Base-by-base conservation (phyloP, 1,140 invertebrate genomes). In the Nasonia longicornis region DNA sequence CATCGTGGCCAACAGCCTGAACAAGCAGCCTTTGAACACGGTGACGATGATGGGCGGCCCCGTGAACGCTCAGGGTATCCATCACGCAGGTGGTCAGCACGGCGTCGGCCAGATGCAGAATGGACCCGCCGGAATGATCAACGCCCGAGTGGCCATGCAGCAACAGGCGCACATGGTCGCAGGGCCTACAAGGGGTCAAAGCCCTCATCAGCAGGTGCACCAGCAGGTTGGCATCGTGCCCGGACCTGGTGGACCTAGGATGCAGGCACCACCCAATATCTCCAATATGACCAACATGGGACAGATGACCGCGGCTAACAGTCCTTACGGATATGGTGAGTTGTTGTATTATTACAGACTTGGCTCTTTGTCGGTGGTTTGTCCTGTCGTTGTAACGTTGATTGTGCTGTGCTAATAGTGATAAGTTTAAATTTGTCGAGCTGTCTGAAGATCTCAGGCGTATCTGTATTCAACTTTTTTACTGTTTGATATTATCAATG, bases 1-100 rank as follows among this genome's bases (percentile, higher is more conserved):
- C 75, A 92, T 95, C 77, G 90, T 91, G 45, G 89, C 92, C 82
- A 95, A 94, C 86, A 94, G 92, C 16, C 31, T 82, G 35, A 95
- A 95, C 85, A 95, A 95, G 86, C 94, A 94, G 87, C 92, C 94
- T 71, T 89, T 93, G 58, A 90, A 90, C 84, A 88, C 88, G 35
- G 89, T 90, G 48, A 89, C 89, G n/a, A 91, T 90, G 90, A 90
- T 90, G 87, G 87, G 88, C 0, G 80, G 75, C 0, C 72, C 79
- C 0, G 85, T 87, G 0, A 90, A 89, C 83, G 86, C 89, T 72
- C 89, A 90, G 86, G 87, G 89, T 67, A 88, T 91, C 81, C 90
- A 91, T 79, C 91, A 91, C 79, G 86, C 88, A 8, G 84, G 83
- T 11, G 90, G 87, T 35, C 89, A 91, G 42, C 90, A 91, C 64